Percentiles rank a stretch among this genome's conserved stretches.
Evolutionary conservation across 1,140 invertebrate genomes (phyloP).

Genomic region (Ditylenchus dipsaci): DNA sequence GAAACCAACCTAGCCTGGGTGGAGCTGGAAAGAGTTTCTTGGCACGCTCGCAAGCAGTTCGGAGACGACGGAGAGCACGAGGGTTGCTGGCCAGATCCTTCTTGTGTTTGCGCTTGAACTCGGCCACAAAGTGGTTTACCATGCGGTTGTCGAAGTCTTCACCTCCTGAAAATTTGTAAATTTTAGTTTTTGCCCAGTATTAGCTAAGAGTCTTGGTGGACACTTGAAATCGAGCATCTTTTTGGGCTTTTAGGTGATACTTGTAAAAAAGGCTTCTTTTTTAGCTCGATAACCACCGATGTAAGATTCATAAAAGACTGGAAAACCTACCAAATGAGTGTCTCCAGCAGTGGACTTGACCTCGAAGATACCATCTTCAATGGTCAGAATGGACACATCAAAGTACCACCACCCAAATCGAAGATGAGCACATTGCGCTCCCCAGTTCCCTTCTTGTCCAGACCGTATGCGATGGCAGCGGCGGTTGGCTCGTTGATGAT

Average conservation of each 20-base stretch:
- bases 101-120: constrained; percentile 94
- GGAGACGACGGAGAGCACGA: constrained; percentile 78
- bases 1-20: constrained; percentile 72
- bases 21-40: constrained; percentile 85
- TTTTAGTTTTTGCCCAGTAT: too few relatives aligned
- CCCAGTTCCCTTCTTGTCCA: constrained; percentile 73
- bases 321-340: constrained; percentile 67
- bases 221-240: too few relatives aligned
- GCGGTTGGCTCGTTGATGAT: constrained; percentile 77
- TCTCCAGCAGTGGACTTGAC: constrained; percentile 94
- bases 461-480: constrained; percentile 77
- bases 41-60: constrained; percentile 87
- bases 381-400: constrained; percentile 92
- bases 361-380: constrained; percentile 88
- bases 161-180: constrained; percentile 66
- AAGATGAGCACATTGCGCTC: constrained; percentile 66
- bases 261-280: too few relatives aligned
- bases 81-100: constrained; percentile 85
- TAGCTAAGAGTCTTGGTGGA: too few relatives aligned
- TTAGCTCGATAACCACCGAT: too few relatives aligned
- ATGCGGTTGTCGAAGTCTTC: constrained; percentile 95
- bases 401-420: constrained; percentile 69
- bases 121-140: constrained; percentile 89
- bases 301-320: too few relatives aligned
- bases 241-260: too few relatives aligned